phyloP scores from a whole-genome alignment of 2,888 invertebrate genomes.

The Andrena flavipes region DNA sequence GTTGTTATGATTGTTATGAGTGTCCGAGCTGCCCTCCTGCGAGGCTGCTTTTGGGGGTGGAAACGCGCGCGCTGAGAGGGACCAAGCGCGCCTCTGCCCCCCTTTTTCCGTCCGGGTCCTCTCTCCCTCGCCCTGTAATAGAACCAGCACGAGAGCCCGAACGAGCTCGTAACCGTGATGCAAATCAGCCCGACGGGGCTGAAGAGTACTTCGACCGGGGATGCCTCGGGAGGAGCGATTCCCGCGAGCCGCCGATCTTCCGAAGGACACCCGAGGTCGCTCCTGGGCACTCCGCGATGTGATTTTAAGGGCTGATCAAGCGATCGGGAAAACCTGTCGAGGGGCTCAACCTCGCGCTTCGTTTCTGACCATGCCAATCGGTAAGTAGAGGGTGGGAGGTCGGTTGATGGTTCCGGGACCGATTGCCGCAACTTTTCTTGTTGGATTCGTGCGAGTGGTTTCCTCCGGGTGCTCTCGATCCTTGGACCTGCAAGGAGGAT shows the following conservation, averaged over 20 bases:
- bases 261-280: conserved; percentile 38
- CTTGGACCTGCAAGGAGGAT: conserved; percentile 5
- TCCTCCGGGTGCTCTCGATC: not conserved
- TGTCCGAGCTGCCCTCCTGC: conserved; percentile 82
- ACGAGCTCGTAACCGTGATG: conserved; percentile 82
- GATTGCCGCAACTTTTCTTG: not conserved
- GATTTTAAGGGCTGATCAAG: conserved; percentile 56
- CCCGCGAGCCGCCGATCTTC: conserved; percentile 54
- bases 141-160: conserved; percentile 78
- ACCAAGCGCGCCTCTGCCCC: conserved; percentile 59
- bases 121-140: conserved; percentile 70
- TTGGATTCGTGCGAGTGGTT: not conserved
- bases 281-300: conserved; percentile 33
- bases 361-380: not conserved
- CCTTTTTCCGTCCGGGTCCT: conserved; percentile 57
- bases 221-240: conserved; percentile 69
- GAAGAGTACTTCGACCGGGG: conserved; percentile 68
- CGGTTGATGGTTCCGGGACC: not conserved
- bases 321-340: conserved; percentile 18
- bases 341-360: not conserved
- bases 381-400: conserved; percentile 20
- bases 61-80: conserved; percentile 69
- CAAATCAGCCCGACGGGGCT: conserved; percentile 79
- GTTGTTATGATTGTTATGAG: conserved; percentile 84
- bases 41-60: conserved; percentile 74